phyloP scores from a whole-genome alignment of 1,140 invertebrate species.

The Choristoneura fumiferana region DNA sequence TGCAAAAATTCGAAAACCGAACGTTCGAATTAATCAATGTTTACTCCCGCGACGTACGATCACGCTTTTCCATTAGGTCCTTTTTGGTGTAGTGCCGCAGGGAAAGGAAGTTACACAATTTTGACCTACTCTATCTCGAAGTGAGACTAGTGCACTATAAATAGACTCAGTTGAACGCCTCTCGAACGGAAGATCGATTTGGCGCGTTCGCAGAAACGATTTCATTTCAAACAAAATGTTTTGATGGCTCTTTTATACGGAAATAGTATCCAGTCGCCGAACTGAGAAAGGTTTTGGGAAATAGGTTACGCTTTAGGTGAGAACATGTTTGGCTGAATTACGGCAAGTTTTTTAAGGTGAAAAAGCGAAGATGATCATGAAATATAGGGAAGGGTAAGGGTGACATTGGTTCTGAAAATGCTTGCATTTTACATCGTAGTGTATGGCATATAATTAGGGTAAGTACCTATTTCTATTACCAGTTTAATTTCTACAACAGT shows the following conservation, averaged over 20 bases:
- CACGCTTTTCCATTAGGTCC: constrained; percentile 31
- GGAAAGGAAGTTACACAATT: constrained; percentile 25
- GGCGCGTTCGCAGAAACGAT: constrained; percentile 15
- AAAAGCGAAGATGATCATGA: no score
- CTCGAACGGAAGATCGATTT: constrained; percentile 17
- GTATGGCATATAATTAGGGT: no score
- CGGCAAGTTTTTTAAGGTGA: background rate
- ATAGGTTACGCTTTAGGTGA: constrained; percentile 10
- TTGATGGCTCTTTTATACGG: constrained; percentile 12
- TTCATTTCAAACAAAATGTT: constrained; percentile 19
- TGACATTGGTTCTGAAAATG: no score
- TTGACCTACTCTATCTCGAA: constrained; percentile 25
- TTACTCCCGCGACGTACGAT: constrained; percentile 24
- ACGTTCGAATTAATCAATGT: constrained; percentile 27
- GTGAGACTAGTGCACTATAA: constrained; percentile 17
- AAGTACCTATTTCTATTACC: no score
- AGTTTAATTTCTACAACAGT: no score
- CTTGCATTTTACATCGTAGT: no score
- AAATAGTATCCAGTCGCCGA: background rate
- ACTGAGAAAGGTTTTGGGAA: background rate
- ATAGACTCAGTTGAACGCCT: constrained; percentile 4
- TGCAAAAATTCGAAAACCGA: constrained; percentile 6
- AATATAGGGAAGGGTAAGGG: no score
- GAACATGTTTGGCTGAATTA: background rate
- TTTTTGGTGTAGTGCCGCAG: constrained; percentile 26